These are phyloP conservation scores for Hypolimnas misippus DNA, from an alignment of 2,888 invertebrate species.

Conservation along the genomic window DNA sequence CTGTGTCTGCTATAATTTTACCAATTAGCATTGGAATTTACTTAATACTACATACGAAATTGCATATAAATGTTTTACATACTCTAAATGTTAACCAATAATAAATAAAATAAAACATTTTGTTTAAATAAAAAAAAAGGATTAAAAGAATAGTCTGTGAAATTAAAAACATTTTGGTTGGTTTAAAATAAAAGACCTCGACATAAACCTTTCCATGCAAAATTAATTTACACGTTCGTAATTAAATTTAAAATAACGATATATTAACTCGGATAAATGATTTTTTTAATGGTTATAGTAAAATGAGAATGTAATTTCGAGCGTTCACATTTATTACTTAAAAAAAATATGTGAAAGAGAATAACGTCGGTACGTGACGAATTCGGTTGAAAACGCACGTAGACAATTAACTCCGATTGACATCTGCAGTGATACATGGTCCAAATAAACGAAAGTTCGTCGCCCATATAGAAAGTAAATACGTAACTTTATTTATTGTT, in stretches of 20 bases:
- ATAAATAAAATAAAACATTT: too few relatives aligned
- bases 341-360: conserved; percentile 24
- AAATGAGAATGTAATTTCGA: conserved; percentile 13
- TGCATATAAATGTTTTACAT: too few relatives aligned
- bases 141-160: too few relatives aligned
- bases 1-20: too few relatives aligned
- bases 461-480: conserved; percentile 21
- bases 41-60: background rate
- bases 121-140: too few relatives aligned
- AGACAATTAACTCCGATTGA: conserved; percentile 75
- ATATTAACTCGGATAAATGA: background rate
- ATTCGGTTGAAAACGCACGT: conserved; percentile 75
- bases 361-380: conserved; percentile 64
- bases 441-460: conserved; percentile 28
- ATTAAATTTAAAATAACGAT: background rate
- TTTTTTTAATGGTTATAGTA: background rate
- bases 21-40: background rate
- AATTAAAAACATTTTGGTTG: too few relatives aligned
- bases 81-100: too few relatives aligned
- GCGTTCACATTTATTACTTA: conserved; percentile 23
- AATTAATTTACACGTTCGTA: background rate
- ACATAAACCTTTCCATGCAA: background rate
- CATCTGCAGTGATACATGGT: conserved; percentile 67
- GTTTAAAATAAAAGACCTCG: background rate
- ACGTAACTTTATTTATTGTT: conserved; percentile 22